phyloP scores from a whole-genome alignment of 2,797 vertebrate genomes.

The Peromyscus nudipes region DNA sequence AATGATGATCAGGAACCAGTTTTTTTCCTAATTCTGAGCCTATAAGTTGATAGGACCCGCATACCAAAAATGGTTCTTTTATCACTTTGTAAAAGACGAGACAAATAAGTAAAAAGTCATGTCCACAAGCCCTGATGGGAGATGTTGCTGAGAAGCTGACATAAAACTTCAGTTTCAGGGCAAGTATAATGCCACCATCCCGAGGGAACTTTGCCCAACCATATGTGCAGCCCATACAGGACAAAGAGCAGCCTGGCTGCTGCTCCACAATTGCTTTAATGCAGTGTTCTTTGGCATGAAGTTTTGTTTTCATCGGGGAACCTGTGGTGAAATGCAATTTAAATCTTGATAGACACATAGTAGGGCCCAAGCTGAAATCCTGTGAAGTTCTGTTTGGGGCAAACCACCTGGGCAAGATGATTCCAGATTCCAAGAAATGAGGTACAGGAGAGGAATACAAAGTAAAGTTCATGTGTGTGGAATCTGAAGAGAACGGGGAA shows the following conservation, averaged over 20 bases:
- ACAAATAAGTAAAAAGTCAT: background rate
- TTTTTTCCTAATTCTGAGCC: slow-evolving; percentile 32
- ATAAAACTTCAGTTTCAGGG: background rate
- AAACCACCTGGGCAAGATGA: background rate
- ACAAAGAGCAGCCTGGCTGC: background rate
- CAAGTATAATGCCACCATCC: no score
- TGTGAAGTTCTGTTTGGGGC: background rate
- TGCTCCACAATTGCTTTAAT: background rate
- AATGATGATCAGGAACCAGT: background rate
- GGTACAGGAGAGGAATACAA: background rate
- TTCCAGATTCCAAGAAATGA: slow-evolving; percentile 32
- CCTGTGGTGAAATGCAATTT: background rate
- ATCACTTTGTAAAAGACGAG: background rate
- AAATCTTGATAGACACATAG: background rate
- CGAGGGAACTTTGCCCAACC: background rate
- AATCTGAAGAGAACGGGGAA: background rate
- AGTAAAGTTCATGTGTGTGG: background rate
- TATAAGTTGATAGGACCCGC: background rate
- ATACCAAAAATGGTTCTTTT: background rate
- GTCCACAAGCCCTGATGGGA: background rate
- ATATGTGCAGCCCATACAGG: background rate
- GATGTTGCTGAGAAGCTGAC: background rate
- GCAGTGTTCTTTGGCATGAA: background rate
- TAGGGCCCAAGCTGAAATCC: background rate
- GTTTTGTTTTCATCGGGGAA: slow-evolving; percentile 42